These are phyloP conservation scores for Blastomussa wellsi DNA, from an alignment of 92 coral and sea anemone species.

Conservation along the genomic window DNA sequence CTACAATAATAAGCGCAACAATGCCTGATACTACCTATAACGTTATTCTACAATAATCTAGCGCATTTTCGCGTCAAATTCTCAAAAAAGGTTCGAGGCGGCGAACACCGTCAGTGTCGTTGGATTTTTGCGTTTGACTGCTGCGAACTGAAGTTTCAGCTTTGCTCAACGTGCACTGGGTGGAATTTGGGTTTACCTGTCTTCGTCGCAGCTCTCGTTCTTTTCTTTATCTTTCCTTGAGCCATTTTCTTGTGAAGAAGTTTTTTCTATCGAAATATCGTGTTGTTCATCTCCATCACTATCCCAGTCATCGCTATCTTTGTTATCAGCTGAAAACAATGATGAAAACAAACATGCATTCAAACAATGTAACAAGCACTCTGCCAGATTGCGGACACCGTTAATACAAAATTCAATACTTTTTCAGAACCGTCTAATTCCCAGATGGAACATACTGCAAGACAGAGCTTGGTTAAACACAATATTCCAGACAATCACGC, in stretches of 20 bases:
- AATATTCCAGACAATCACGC: no score
- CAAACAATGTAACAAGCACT: background rate
- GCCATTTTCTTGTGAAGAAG: background rate
- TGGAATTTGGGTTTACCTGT: conserved; percentile 9
- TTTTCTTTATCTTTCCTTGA: background rate
- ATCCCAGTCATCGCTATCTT: conserved; percentile 11
- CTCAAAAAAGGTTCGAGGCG: no score
- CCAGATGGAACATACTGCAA: background rate
- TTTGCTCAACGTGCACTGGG: background rate
- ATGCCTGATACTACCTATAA: no score
- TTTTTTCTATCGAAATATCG: background rate
- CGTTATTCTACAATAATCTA: no score
- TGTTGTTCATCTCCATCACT: background rate
- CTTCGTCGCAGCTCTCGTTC: background rate
- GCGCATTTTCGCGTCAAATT: no score
- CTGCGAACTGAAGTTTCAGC: background rate
- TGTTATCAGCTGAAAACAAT: background rate
- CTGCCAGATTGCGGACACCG: background rate
- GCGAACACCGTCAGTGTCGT: no score
- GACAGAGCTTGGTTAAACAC: background rate
- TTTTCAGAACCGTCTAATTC: no score
- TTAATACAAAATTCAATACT: background rate
- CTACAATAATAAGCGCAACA: no score
- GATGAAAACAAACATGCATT: background rate
- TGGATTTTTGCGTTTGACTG: no score